Conservation (phyloP, 2,113 vertebrate genomes). For the Cichladusa arquata region DNA sequence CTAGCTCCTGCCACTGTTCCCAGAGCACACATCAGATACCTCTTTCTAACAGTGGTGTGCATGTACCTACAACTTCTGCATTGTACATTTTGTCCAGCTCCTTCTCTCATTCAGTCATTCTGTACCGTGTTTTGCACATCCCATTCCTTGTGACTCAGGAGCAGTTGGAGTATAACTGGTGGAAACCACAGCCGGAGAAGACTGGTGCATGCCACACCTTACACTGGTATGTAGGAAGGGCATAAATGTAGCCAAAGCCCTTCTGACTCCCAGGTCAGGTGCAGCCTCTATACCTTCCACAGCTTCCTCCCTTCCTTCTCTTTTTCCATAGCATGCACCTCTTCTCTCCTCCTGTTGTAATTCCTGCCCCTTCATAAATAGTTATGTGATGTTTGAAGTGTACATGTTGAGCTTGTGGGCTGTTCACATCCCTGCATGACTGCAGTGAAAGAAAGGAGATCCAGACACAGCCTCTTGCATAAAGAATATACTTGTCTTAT, state of each 20-base stretch:
- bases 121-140: neutral
- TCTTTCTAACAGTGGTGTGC: neutral
- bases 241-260: neutral
- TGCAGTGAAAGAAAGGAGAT: neutral
- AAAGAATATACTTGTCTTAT: neutral
- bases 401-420: rapidly evolving
- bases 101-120: neutral
- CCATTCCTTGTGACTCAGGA: neutral
- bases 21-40: neutral
- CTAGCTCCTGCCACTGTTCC: neutral
- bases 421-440: neutral
- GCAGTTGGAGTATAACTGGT: rapidly evolving
- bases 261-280: neutral
- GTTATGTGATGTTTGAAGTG: rapidly evolving
- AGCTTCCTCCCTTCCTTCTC: neutral
- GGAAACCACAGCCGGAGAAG: neutral
- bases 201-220: neutral
- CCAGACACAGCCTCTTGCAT: rapidly evolving
- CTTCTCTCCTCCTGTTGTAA: neutral
- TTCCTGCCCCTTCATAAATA: neutral
- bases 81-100: neutral
- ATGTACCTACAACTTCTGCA: neutral
- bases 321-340: neutral
- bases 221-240: rapidly evolving
- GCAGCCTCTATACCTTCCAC: neutral